Evolutionary conservation across 2,113 vertebrate genomes (phyloP), one percentile per base, ranked within the genome.

Genomic region (Capreolus pygargus): DNA sequence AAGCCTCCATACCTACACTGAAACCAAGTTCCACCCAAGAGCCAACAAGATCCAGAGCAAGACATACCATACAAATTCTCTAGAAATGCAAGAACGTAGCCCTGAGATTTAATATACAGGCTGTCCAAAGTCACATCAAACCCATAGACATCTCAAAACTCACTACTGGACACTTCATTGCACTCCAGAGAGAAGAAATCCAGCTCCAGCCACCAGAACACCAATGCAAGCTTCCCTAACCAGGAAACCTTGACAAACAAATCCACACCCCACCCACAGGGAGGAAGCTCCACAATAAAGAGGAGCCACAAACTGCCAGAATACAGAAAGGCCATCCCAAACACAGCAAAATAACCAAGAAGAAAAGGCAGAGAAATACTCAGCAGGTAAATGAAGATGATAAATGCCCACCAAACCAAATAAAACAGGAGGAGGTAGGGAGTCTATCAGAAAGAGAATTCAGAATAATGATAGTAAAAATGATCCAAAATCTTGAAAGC

Each of bases 81-180:
- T 1, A 70, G n/a, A n/a, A 39, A 70, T 0, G 0, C 6, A 70
- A n/a, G 19, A 70, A 23, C 10, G 23, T 70, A 70, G 10, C n/a
- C 19, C n/a, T 70, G 19, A 70, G n/a, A 39, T 70, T 39, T 70
- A 70, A 70, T 23, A 70, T 70, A 39, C n/a, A 12, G 19, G n/a
- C n/a, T 70, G 2, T 39, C 19, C n/a, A 70, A 70, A 70, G 67
- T 70, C n/a, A 70, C 0, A 11, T 12, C 67, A 70, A 70, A 39
- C 21, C 17, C 17, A 36, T 3, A 21, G n/a, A 70, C 67, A 70
- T 70, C n/a, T 39, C 19, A 23, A 23, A 70, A 39, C 10, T 70
- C n/a, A 39, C n/a, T 70, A 36, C 19, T 70, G n/a, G 67, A 39
- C 19, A 70, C 10, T 12, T 23, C 67, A 70, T 6, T 70, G 67